phyloP scores from a whole-genome alignment of 2,113 vertebrate genomes.

The Periophthalmodon schlosseri region DNA sequence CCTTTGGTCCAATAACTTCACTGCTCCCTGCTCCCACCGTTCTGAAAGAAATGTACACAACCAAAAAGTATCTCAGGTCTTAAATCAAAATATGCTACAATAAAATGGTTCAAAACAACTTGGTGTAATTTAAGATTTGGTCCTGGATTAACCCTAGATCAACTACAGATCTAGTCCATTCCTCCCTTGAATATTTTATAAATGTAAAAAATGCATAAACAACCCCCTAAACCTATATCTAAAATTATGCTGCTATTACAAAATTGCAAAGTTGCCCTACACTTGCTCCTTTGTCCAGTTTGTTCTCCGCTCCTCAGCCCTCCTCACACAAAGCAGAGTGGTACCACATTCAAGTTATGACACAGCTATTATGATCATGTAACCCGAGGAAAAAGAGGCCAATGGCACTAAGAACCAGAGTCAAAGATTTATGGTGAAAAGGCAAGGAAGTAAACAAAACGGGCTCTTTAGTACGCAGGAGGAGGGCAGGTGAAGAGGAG shows the following conservation, averaged over 20 bases:
- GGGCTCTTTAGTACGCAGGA: slow-evolving; percentile 57
- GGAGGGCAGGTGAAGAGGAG: slow-evolving; percentile 21
- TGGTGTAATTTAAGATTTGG: background rate
- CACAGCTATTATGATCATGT: slow-evolving; percentile 59
- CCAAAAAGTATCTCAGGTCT: background rate
- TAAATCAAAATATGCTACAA: background rate
- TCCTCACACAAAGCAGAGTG: slow-evolving; percentile 43
- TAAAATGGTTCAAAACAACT: background rate
- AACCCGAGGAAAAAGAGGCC: slow-evolving; percentile 63
- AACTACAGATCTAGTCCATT: background rate
- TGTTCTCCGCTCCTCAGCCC: slow-evolving; percentile 21
- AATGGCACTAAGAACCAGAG: slow-evolving; percentile 55
- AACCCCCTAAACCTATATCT: background rate
- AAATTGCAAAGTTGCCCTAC: slow-evolving; percentile 11
- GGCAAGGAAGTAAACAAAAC: slow-evolving; percentile 73
- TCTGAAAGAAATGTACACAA: slow-evolving; percentile 7
- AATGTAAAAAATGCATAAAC: too few species aligned
- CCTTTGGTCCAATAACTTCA: slow-evolving; percentile 68
- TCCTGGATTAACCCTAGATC: background rate
- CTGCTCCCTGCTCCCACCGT: background rate
- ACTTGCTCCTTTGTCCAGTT: slow-evolving; percentile 71
- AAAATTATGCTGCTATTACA: background rate
- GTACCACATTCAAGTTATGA: slow-evolving; percentile 46
- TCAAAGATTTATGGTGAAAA: slow-evolving; percentile 64
- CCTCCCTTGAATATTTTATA: background rate